Evolutionary conservation across 2,888 invertebrate species (phyloP).

Genomic region (Endomychus coccineus): DNA sequence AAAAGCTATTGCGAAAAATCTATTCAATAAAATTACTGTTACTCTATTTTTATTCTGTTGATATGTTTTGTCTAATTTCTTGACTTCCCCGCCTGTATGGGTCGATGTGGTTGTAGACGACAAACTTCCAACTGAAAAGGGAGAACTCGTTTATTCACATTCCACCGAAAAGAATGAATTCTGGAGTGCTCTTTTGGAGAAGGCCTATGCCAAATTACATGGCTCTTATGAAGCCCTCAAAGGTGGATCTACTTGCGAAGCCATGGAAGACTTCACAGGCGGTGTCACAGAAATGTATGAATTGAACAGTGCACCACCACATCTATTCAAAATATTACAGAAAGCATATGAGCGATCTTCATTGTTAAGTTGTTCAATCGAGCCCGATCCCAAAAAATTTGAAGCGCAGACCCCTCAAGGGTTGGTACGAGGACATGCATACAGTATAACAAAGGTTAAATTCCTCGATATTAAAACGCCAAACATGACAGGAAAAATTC

Average conservation of each 20-base stretch:
- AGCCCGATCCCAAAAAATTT: conserved; percentile 75
- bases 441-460: conserved; percentile 82
- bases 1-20: too few species aligned
- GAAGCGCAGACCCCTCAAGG: conserved; percentile 79
- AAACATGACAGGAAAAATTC: conserved; percentile 68
- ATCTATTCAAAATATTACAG: conserved; percentile 78
- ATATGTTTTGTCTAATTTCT: too few species aligned
- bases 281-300: conserved; percentile 93
- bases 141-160: conserved; percentile 78
- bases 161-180: conserved; percentile 86
- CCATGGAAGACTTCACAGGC: conserved; percentile 98
- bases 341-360: conserved; percentile 90
- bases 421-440: conserved; percentile 86
- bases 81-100: too few species aligned
- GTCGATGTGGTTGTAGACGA: conserved; percentile 92
- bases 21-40: too few species aligned
- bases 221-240: conserved; percentile 97
- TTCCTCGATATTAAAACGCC: conserved; percentile 75
- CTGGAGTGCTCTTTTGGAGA: conserved; percentile 92
- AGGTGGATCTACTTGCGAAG: conserved; percentile 96
- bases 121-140: conserved; percentile 77
- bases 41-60: too few species aligned
- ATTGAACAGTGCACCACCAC: conserved; percentile 71
- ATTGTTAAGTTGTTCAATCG: conserved; percentile 92
- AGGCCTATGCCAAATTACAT: conserved; percentile 92